A percentile compares a stretch with the other conserved stretches of the same genome.
phyloP scores from a whole-genome alignment of 2,797 vertebrate genomes.

The Okamejei kenojei region DNA sequence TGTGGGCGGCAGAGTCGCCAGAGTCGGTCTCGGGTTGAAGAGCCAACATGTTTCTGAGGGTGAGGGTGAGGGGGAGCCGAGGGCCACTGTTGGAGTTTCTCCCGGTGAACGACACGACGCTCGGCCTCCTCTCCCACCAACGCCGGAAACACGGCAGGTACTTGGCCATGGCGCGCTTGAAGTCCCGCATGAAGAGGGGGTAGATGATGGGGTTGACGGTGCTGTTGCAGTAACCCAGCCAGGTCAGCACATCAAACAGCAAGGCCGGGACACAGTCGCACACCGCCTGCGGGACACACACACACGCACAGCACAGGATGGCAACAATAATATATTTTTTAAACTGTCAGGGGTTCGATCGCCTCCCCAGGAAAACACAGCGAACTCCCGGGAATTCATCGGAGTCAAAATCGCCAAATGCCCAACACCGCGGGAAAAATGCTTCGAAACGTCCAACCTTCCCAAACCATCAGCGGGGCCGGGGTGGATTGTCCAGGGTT shows the following conservation, averaged over 20 bases:
- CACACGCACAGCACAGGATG: not conserved
- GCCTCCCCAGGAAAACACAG: too few species aligned
- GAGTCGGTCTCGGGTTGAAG: slow-evolving; percentile 63
- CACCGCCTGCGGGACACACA: slow-evolving; percentile 63
- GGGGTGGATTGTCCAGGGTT: not conserved
- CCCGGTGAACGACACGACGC: slow-evolving; percentile 76
- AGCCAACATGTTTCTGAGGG: slow-evolving; percentile 55
- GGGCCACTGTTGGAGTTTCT: slow-evolving; percentile 82
- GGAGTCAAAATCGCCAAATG: fast-evolving
- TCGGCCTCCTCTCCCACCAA: slow-evolving; percentile 52
- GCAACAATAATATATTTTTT: not conserved
- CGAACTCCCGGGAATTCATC: too few species aligned
- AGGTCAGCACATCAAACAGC: slow-evolving; percentile 87
- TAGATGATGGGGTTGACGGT: slow-evolving; percentile 98
- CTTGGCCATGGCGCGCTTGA: slow-evolving; percentile 83
- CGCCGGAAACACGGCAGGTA: slow-evolving; percentile 74
- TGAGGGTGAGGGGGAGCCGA: slow-evolving; percentile 50
- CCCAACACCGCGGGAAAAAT: not conserved
- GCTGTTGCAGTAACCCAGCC: slow-evolving; percentile 98
- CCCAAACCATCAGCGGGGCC: not conserved
- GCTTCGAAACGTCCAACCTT: not conserved
- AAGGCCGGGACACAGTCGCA: slow-evolving; percentile 74
- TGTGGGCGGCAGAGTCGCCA: slow-evolving; percentile 52
- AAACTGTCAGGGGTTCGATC: too few species aligned
- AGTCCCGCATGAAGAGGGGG: slow-evolving; percentile 95